A percentile compares a stretch with the other conserved stretches of the same genome.
Evolutionary conservation across 1,140 invertebrate species (phyloP).

Genomic region (Drosophila aff.): DNA sequence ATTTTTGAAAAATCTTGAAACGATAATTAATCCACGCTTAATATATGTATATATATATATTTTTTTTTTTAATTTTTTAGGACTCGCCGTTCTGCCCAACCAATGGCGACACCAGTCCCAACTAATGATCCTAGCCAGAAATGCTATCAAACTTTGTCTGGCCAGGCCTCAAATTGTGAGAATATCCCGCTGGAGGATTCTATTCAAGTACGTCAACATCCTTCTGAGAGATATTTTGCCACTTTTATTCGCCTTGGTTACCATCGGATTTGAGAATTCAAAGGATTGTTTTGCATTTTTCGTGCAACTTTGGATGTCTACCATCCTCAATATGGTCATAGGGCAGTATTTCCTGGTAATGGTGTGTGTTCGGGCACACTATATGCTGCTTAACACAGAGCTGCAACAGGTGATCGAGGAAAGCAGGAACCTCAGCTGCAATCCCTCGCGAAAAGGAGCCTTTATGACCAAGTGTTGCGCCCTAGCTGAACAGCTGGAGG

Average conservation of each 20-base stretch:
- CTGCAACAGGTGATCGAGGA: not conserved
- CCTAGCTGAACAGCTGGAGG: constrained; percentile 1
- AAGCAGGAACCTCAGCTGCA: not conserved
- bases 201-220: not conserved
- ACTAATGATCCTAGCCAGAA: too few species aligned
- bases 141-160: too few species aligned
- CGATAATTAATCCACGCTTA: too few species aligned
- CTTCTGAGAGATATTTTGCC: rapidly evolving
- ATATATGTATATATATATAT: not conserved
- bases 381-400: not conserved
- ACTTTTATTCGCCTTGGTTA: rapidly evolving
- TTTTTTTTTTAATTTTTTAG: not conserved
- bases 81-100: not conserved
- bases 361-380: not conserved
- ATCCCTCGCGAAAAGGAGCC: not conserved
- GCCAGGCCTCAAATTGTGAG: too few species aligned
- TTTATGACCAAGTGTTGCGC: not conserved
- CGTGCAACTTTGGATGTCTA: not conserved
- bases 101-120: too few species aligned
- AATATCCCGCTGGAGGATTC: not conserved
- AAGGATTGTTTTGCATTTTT: not conserved
- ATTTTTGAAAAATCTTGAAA: too few species aligned
- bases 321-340: not conserved
- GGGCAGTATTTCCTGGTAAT: not conserved
- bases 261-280: rapidly evolving